phyloP scores from a whole-genome alignment of 2,113 vertebrate genomes.

The Platichthys flesus region DNA sequence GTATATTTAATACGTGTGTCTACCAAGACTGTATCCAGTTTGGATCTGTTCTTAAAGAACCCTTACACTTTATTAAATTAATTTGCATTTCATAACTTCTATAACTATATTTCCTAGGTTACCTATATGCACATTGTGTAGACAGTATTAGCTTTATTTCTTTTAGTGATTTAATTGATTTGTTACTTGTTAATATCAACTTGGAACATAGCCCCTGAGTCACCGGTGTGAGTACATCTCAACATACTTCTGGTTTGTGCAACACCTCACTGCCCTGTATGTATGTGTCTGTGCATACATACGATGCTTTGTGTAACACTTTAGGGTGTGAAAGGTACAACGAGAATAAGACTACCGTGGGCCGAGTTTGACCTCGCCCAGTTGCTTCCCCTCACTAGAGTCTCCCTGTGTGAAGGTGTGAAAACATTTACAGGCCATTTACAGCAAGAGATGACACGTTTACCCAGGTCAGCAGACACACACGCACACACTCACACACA shows the following conservation, averaged over 20 bases:
- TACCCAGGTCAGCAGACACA: slow-evolving; percentile 12
- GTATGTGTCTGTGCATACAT: neutral
- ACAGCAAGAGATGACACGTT: slow-evolving; percentile 36
- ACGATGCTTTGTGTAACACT: slow-evolving; percentile 16
- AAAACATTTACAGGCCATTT: slow-evolving; percentile 61
- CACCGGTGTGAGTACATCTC: neutral
- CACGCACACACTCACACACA: slow-evolving; percentile 3
- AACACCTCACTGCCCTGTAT: neutral
- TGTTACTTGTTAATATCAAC: neutral
- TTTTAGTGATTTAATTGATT: neutral
- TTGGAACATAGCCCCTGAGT: neutral
- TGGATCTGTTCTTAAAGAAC: neutral
- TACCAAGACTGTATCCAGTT: neutral
- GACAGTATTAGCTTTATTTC: neutral
- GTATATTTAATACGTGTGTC: no score
- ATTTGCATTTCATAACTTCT: no score
- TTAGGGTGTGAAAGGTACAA: slow-evolving; percentile 51
- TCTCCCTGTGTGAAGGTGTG: slow-evolving; percentile 45
- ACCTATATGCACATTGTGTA: neutral
- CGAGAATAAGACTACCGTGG: slow-evolving; percentile 19
- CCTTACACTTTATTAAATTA: no score
- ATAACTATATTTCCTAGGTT: neutral
- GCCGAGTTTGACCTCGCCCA: slow-evolving; percentile 29
- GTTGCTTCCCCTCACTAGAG: slow-evolving; percentile 17
- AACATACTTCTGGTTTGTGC: neutral